Base-by-base conservation (phyloP, 2,888 invertebrate genomes). In the Lasioglossum marginatum region DNA sequence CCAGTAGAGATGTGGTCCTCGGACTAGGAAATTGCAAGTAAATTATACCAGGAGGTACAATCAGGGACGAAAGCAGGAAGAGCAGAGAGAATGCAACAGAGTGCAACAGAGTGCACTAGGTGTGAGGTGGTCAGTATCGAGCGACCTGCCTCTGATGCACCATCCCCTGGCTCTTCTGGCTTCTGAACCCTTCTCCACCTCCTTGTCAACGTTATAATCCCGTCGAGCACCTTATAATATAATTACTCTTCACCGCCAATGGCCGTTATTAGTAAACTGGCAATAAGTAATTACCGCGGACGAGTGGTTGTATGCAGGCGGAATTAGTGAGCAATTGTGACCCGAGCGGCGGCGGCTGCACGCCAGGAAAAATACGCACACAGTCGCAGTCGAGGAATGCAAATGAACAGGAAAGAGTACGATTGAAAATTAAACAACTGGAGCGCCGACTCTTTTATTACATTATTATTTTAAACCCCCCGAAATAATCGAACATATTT, bases 91-190 rank as follows among this genome's bases (percentile, higher is more conserved):
- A 37, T 31, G 34, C 31, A 31, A 34, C 66, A 66, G 16, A 52
- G 52, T 52, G 52, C 52, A 52, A 52, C 52, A 23, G 60, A 27
- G 27, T 52, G 68, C 60, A 75, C 85, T 87, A 90, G 90, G 85
- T 85, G 90, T 90, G 79, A 87, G 87, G 82, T 89, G 88, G 87
- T 91, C 90, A 90, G 82, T 90, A 91, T 91, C 88, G 88, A 91
- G 87, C 91, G 87, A 88, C 80, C 87, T 80, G 87, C 84, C 84
- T 85, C 86, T 68, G 71, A 86, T 82, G 79, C 82, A 81, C 81
- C 85, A 82, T 85, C 86, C 88, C 86, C 77, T 83, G 85, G 23
- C 77, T 89, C 86, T 73, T 82, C 75, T 72, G 37, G 43, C 71
- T 84, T 73, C 83, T 74, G 79, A 70, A 72, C 82, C 81, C 81